phyloP scores from a whole-genome alignment of 2,888 invertebrate species.

The Catocala sponsa region DNA sequence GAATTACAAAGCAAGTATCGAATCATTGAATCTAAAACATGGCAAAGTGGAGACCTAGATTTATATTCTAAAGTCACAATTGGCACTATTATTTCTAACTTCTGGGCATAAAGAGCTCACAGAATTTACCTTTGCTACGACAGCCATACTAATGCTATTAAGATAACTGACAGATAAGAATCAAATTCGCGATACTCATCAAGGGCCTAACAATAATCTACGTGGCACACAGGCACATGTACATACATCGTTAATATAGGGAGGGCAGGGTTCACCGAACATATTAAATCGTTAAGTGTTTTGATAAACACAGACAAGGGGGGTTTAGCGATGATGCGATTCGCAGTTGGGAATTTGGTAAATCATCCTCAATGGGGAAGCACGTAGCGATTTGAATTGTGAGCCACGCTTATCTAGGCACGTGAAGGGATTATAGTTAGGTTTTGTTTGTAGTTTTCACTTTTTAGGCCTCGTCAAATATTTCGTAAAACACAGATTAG shows the following conservation, averaged over 20 bases:
- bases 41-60: too few species aligned
- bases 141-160: conserved; percentile 45
- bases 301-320: conserved; percentile 85
- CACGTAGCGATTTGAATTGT: conserved; percentile 64
- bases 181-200: conserved; percentile 49
- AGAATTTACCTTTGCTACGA: conserved; percentile 9
- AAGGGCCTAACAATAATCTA: conserved; percentile 63
- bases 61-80: background rate
- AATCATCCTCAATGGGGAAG: conserved; percentile 75
- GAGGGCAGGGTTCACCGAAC: conserved; percentile 77
- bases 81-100: conserved; percentile 5
- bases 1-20: too few species aligned
- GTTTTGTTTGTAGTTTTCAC: conserved; percentile 28
- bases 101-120: conserved; percentile 19
- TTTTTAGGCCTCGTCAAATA: conserved; percentile 24
- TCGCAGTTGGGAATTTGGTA: conserved; percentile 76
- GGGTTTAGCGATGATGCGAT: conserved; percentile 79
- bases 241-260: conserved; percentile 63
- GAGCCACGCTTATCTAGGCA: conserved; percentile 47
- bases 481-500: conserved; percentile 14
- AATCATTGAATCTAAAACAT: background rate
- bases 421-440: conserved; percentile 28
- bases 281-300: conserved; percentile 88
- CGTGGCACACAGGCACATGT: conserved; percentile 65
- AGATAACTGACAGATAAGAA: conserved; percentile 45